phyloP scores from a whole-genome alignment of 2,113 vertebrate genomes.

The Oceanodroma tethys region DNA sequence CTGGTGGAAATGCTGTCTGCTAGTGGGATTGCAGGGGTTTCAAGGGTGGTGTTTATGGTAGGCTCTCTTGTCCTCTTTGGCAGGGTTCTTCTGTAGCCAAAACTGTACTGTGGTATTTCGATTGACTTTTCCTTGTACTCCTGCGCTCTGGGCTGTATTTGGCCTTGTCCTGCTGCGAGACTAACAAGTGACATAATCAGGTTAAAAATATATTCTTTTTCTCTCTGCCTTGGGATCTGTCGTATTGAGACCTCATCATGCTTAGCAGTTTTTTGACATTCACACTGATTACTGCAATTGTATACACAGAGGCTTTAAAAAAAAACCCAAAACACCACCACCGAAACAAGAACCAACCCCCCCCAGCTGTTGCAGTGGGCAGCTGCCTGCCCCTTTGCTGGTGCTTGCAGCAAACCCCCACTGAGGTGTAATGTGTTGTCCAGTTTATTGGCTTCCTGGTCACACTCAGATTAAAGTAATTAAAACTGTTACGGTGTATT shows the following conservation, averaged over 20 bases:
- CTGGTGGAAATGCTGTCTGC: neutral
- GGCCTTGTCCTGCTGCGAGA: neutral
- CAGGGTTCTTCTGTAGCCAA: neutral
- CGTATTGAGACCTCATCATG: accelerated
- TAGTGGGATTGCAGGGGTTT: neutral
- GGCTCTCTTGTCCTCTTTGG: neutral
- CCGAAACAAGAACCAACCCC: no score
- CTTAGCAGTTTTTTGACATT: neutral
- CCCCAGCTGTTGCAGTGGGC: neutral
- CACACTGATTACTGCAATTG: neutral
- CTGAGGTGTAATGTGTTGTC: neutral
- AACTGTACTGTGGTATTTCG: neutral
- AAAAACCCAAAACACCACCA: no score
- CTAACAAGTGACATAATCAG: neutral
- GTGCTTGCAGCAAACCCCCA: neutral
- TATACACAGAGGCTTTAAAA: neutral
- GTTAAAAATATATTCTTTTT: neutral
- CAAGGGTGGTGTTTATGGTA: neutral
- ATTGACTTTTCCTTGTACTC: neutral
- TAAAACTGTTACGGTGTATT: neutral
- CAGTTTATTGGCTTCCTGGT: neutral
- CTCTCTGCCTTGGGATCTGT: neutral
- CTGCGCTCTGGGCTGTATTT: neutral
- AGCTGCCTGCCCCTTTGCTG: neutral
- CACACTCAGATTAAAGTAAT: neutral